Conservation (phyloP, 1,140 invertebrate genomes). For the Callitettix versicolor region DNA sequence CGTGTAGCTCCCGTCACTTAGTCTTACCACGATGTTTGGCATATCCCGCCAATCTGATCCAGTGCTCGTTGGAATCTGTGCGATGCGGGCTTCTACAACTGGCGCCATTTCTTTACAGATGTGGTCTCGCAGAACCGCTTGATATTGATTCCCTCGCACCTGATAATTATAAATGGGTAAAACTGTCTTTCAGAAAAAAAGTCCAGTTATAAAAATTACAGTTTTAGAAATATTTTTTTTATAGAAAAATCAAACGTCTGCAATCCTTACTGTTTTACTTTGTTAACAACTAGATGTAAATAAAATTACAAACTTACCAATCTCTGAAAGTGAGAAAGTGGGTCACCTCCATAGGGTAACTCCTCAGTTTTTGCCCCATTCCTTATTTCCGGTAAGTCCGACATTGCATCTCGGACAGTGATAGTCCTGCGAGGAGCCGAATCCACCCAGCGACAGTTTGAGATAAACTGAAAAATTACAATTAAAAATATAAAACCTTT, state of each 20-base stretch:
- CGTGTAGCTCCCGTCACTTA: constrained; percentile 54
- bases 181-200: too few species aligned
- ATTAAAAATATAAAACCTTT: neutral
- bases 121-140: constrained; percentile 56
- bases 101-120: constrained; percentile 79
- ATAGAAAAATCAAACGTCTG: too few species aligned
- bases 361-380: constrained; percentile 61
- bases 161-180: too few species aligned
- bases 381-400: constrained; percentile 64
- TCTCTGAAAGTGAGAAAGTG: constrained; percentile 67
- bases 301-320: constrained; percentile 34
- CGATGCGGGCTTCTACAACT: constrained; percentile 66
- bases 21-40: constrained; percentile 60
- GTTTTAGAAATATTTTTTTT: too few species aligned
- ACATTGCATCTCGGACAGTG: constrained; percentile 71
- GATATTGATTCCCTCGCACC: constrained; percentile 49
- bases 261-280: too few species aligned
- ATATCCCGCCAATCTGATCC: constrained; percentile 83
- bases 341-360: constrained; percentile 60
- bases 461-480: constrained; percentile 30
- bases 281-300: too few species aligned
- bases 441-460: constrained; percentile 40
- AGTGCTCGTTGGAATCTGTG: constrained; percentile 57
- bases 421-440: constrained; percentile 62
- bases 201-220: too few species aligned